These are phyloP conservation scores for Synaphobranchus kaupii DNA, from an alignment of 2,797 vertebrate species.

Conservation along the genomic window DNA sequence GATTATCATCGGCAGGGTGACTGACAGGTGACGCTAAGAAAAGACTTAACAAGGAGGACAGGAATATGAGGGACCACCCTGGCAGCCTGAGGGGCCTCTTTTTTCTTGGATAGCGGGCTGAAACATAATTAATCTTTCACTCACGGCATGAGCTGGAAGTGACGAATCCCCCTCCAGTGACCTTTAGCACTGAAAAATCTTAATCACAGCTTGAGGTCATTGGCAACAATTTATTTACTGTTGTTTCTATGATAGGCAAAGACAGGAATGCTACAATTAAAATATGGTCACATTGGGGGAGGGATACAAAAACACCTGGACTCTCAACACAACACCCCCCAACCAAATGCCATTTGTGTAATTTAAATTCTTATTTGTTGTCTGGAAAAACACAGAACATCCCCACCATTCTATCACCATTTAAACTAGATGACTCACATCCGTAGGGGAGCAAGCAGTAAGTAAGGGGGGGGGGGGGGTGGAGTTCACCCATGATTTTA, in stretches of 20 bases:
- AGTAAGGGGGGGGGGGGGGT: too few relatives aligned
- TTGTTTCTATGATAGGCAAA: conserved; percentile 13
- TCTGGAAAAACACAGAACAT: background rate
- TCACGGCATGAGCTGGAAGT: background rate
- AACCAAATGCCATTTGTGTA: background rate
- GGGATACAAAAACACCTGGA: background rate
- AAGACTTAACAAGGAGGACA: background rate
- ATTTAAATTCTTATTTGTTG: background rate
- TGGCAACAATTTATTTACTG: conserved; percentile 17
- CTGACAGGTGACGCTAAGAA: background rate
- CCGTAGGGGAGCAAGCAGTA: background rate
- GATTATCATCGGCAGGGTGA: background rate
- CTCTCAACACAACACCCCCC: background rate
- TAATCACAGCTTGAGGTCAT: conserved; percentile 12
- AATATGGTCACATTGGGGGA: background rate
- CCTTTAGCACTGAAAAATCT: background rate
- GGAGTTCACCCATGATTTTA: too few relatives aligned
- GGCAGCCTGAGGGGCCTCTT: background rate
- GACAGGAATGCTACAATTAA: background rate
- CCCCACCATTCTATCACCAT: background rate
- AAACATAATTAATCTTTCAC: conserved; percentile 14
- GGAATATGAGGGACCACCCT: background rate
- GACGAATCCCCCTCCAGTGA: background rate
- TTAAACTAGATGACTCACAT: background rate
- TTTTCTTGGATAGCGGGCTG: background rate